Conservation (phyloP, 2,888 invertebrate species). For the Odontothrips loti region DNA sequence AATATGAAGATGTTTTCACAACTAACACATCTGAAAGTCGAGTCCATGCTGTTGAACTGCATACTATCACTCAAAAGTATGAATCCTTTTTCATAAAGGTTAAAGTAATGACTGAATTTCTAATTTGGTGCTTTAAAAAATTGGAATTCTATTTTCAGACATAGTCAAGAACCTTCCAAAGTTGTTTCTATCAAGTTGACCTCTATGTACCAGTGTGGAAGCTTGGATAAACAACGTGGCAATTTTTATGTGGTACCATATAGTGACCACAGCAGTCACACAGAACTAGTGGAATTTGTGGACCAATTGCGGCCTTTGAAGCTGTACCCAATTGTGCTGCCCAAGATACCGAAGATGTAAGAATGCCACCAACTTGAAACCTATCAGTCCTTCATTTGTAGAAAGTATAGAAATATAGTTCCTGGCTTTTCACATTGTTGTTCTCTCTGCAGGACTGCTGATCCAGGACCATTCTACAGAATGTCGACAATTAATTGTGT, state of each 20-base stretch:
- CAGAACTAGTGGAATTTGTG: not conserved
- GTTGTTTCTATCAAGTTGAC: constrained; percentile 13
- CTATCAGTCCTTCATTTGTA: not conserved
- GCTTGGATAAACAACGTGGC: not conserved
- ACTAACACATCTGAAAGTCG: not conserved
- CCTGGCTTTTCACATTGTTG: not conserved
- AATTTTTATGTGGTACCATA: not conserved
- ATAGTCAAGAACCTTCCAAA: not conserved
- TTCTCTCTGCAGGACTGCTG: not conserved
- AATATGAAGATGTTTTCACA: constrained; percentile 2
- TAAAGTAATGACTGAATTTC: too few relatives aligned
- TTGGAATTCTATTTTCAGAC: not conserved
- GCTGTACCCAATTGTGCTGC: not conserved
- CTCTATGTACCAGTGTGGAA: not conserved
- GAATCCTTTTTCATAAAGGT: too few relatives aligned
- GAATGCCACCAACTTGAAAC: not conserved
- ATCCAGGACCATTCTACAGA: not conserved
- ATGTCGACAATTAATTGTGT: constrained; percentile 1
- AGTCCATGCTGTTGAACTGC: not conserved
- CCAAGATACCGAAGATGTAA: not conserved
- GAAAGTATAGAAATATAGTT: not conserved
- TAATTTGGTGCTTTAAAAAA: too few relatives aligned
- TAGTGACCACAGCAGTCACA: constrained; percentile 11
- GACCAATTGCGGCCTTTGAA: not conserved
- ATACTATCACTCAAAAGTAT: constrained; percentile 5